Evolutionary conservation across 2,113 vertebrate species (phyloP).

Genomic region (Entomyzon cyanotis): DNA sequence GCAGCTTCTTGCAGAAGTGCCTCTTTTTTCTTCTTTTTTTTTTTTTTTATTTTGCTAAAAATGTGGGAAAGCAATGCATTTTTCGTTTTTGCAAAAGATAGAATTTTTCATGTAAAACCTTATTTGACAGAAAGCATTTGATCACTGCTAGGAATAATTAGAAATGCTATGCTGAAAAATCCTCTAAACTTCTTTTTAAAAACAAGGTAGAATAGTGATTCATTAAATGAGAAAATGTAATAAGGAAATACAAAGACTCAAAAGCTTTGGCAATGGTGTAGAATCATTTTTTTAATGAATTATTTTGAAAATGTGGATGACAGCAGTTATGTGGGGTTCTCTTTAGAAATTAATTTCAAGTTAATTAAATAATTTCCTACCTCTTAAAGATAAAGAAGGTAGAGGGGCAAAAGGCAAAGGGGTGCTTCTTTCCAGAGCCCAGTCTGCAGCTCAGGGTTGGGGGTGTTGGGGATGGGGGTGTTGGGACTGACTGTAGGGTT

Average conservation of each 20-base stretch:
- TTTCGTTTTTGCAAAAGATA: not conserved
- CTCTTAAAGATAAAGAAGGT: not conserved
- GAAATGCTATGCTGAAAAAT: not conserved
- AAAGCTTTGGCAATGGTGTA: not conserved
- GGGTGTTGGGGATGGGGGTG: rapidly evolving
- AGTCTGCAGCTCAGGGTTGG: not conserved
- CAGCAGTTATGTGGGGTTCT: not conserved
- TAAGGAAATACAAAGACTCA: not conserved
- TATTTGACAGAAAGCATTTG: not conserved
- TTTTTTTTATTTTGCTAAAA: not conserved
- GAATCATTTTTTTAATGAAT: not conserved
- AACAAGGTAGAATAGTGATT: not conserved
- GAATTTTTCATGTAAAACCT: not conserved
- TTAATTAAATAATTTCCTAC: not conserved
- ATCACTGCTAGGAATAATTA: not conserved
- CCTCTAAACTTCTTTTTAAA: not conserved
- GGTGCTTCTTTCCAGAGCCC: rapidly evolving
- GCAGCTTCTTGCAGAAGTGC: not conserved
- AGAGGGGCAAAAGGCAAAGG: not conserved
- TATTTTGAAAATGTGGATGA: not conserved
- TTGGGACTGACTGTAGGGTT: not conserved
- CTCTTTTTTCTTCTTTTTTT: not conserved
- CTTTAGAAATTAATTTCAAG: not conserved
- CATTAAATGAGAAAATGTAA: not conserved
- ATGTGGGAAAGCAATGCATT: not conserved